Conservation (phyloP, 2,888 invertebrate species). For the Toxonevra muliebris region DNA sequence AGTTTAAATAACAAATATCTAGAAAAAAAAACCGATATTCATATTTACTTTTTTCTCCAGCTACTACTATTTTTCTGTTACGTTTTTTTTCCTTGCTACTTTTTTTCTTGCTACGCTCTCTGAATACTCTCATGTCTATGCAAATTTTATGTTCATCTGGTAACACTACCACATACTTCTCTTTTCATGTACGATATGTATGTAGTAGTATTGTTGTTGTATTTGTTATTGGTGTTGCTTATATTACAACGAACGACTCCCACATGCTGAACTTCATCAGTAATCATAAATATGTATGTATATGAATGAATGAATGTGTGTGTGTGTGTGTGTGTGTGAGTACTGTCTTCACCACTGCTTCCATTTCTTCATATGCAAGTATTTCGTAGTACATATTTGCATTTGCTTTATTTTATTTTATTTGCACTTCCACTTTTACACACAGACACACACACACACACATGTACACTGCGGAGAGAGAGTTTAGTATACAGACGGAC, state of each 20-base stretch:
- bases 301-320: no score
- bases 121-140: conserved; percentile 28
- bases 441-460: neutral
- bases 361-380: no score
- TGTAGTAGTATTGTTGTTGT: conserved; percentile 14
- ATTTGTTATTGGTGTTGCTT: conserved; percentile 4
- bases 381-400: neutral
- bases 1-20: no score
- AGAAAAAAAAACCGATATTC: no score
- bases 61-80: no score
- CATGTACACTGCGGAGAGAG: neutral
- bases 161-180: conserved; percentile 4
- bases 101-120: no score
- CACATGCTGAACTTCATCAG: no score
- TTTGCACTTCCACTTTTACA: conserved; percentile 4
- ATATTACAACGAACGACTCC: neutral
- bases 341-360: no score
- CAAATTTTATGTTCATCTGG: conserved; percentile 32
- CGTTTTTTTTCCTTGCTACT: no score
- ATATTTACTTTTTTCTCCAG: no score
- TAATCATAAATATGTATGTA: no score
- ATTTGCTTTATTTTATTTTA: neutral
- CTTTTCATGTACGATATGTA: conserved; percentile 5
- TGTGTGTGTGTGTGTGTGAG: no score
- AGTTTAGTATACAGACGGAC: neutral